These are phyloP conservation scores for Aphidius ervi DNA, from an alignment of 1,140 invertebrate species.

Conservation along the genomic window DNA sequence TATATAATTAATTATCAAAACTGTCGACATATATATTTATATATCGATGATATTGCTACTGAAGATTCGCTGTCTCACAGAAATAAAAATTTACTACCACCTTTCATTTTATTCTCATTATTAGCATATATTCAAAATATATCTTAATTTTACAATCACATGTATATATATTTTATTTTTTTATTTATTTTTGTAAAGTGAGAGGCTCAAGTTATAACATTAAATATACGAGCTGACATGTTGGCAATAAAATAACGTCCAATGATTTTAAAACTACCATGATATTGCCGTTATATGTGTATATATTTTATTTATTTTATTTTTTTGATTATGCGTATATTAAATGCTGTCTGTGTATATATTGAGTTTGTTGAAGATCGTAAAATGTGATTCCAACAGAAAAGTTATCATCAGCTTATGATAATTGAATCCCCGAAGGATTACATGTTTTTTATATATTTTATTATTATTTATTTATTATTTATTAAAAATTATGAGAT, in stretches of 20 bases:
- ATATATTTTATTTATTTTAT: slow-evolving; percentile 3
- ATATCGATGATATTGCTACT: too few species aligned
- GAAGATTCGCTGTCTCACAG: background rate
- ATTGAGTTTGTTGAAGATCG: background rate
- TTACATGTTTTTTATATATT: too few species aligned
- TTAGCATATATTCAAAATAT: slow-evolving; percentile 31
- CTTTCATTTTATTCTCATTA: slow-evolving; percentile 19
- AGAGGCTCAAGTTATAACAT: slow-evolving; percentile 1
- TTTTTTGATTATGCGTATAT: too few species aligned
- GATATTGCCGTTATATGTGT: slow-evolving; percentile 11
- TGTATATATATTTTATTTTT: slow-evolving; percentile 17
- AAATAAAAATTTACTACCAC: slow-evolving; percentile 21
- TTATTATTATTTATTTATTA: too few species aligned
- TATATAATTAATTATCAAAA: slow-evolving; percentile 9
- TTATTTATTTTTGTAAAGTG: slow-evolving; percentile 17
- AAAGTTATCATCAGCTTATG: too few species aligned
- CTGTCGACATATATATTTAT: slow-evolving; percentile 1
- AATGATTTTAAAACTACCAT: slow-evolving; percentile 7
- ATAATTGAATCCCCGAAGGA: too few species aligned
- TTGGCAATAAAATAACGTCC: background rate
- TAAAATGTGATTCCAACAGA: slow-evolving; percentile 4
- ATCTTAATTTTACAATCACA: slow-evolving; percentile 32
- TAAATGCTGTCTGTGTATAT: too few species aligned
- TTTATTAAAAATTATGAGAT: too few species aligned
- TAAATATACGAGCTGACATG: slow-evolving; percentile 10